Conservation (phyloP, 1,140 invertebrate species). For the Drosophila bipectinata region DNA sequence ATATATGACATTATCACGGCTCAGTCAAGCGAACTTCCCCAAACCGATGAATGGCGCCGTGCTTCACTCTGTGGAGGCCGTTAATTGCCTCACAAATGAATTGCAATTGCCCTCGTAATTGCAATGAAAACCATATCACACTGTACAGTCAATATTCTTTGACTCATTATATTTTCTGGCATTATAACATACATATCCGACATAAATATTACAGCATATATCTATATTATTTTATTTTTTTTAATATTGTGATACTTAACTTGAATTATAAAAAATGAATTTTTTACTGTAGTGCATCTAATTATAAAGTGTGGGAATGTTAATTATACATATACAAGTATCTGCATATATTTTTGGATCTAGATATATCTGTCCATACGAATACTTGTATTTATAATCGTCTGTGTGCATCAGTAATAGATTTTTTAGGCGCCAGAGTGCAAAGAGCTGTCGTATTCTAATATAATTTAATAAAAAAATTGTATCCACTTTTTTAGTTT, state of each 20-base stretch:
- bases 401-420: background rate
- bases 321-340: background rate
- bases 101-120: constrained; percentile 41
- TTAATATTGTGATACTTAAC: too few relatives aligned
- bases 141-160: constrained; percentile 2
- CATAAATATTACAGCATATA: background rate
- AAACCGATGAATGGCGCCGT: constrained; percentile 24
- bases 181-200: too few relatives aligned
- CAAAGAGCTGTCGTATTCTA: background rate
- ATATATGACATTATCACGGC: constrained; percentile 25
- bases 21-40: constrained; percentile 29
- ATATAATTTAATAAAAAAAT: background rate
- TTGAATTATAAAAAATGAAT: too few relatives aligned
- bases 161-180: too few relatives aligned
- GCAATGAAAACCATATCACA: constrained; percentile 37
- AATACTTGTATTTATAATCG: too few relatives aligned
- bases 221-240: background rate
- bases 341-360: background rate
- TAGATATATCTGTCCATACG: background rate
- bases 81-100: constrained; percentile 63
- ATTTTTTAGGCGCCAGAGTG: background rate
- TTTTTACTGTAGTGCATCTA: background rate
- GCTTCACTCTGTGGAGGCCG: constrained; percentile 28
- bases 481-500: constrained; percentile 41
- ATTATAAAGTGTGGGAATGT: background rate